These are phyloP conservation scores for Melinopterus prodromus DNA, from an alignment of 2,888 invertebrate genomes.

Conservation along the genomic window DNA sequence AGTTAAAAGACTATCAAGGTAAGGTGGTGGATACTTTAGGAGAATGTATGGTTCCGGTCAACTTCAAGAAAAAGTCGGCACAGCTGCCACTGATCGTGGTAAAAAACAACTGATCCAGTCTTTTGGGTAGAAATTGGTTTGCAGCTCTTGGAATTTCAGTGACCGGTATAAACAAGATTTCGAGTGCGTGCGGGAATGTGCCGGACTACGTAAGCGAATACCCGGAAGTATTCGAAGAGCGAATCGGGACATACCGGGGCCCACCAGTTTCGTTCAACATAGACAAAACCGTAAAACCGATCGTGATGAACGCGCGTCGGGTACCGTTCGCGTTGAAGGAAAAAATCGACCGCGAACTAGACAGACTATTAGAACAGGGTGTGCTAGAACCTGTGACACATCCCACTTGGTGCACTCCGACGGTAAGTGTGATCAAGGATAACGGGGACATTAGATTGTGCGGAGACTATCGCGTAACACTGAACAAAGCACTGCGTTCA, in stretches of 20 bases:
- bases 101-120: too few species aligned
- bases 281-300: slow-evolving; percentile 17
- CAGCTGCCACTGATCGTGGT: too few species aligned
- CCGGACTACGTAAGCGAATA: too few species aligned
- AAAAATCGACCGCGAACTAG: slow-evolving; percentile 41
- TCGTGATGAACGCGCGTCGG: slow-evolving; percentile 32
- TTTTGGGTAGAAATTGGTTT: too few species aligned
- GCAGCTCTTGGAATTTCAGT: too few species aligned
- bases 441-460: slow-evolving; percentile 43
- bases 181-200: too few species aligned
- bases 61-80: neutral
- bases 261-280: slow-evolving; percentile 34
- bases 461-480: slow-evolving; percentile 47
- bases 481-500: slow-evolving; percentile 48
- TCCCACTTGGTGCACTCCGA: slow-evolving; percentile 47
- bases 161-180: too few species aligned
- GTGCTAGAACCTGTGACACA: slow-evolving; percentile 41
- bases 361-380: slow-evolving; percentile 40
- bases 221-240: too few species aligned
- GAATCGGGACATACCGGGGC: too few species aligned
- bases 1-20: neutral
- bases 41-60: neutral
- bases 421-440: slow-evolving; percentile 39
- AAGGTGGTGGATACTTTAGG: neutral
- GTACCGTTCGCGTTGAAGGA: slow-evolving; percentile 39